Base-by-base conservation (phyloP, 2,888 invertebrate species). In the Pyrocoelia pectoralis region DNA sequence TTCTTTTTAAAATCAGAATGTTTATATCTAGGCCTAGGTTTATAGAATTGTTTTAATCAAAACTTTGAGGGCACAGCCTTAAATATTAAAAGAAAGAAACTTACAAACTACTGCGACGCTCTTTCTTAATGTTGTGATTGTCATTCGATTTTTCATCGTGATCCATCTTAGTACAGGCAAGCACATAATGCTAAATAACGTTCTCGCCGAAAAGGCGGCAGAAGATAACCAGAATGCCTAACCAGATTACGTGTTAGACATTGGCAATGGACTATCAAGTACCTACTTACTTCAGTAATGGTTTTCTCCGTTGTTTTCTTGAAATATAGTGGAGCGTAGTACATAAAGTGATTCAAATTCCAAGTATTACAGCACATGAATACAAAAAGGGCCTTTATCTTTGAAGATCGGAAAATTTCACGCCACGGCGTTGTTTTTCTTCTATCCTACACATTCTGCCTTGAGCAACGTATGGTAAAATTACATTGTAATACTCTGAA, bases 331-430 rank as follows among this genome's bases (percentile, higher is more conserved):
- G 56, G 56, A 10, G 38, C 14, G 12, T 49, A 56, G n/a, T 56
- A 33, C 40, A 48, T 40, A 13, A 46, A 48, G 33, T 49, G 48
- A 4, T 24, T 18, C 13, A 56, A 13, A 49, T 49, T 49, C 56
- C 56, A 56, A 1, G 29, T 49, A 40, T 56, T 56, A 5, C 38
- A 29, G 49, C 48, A 56, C 15, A 56, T 18, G 29, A 56, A 49
- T 12, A 56, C 14, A 49, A 49, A 15, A 1, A 56, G 15, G 12
- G 56, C 56, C 15, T 14, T 14, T 1, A 48, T 1, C 3, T 46
- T 46, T 0, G 19, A 12, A 18, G 19, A 14, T 12, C 12, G 24
- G 10, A 49, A 8, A 2, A 56, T 56, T 38, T 38, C 14, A 5
- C 0, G 10, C 56, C 56, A 56, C 3, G 56, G 56, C 5, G 48